These are phyloP conservation scores for Thecocarcelia acutangulata DNA, from an alignment of 2,888 invertebrate genomes.

Conservation along the genomic window DNA sequence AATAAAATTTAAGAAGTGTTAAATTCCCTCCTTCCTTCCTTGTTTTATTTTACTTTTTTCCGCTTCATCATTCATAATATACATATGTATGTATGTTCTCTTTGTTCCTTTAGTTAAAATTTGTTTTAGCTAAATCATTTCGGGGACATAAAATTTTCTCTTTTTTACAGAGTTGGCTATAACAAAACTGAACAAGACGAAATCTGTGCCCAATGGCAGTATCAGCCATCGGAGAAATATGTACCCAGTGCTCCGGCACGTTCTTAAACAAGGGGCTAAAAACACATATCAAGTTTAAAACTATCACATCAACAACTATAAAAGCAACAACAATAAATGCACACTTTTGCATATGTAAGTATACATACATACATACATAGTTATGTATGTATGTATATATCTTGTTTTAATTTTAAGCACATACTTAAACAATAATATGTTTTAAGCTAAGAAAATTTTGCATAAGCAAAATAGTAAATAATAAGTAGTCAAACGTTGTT, in stretches of 20 bases:
- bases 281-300: conserved; percentile 15
- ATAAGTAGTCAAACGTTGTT: background rate
- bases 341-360: background rate
- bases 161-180: conserved; percentile 83
- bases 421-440: too few species aligned
- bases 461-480: background rate
- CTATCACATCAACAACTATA: background rate
- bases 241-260: conserved; percentile 82
- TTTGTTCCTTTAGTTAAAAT: background rate
- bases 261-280: conserved; percentile 60
- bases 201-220: conserved; percentile 85
- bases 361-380: too few species aligned
- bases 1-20: too few species aligned
- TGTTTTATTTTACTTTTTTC: too few species aligned
- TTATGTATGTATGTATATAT: too few species aligned
- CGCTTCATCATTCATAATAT: too few species aligned
- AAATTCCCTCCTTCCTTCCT: too few species aligned
- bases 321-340: background rate
- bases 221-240: conserved; percentile 85
- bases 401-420: too few species aligned
- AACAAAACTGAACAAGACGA: conserved; percentile 83
- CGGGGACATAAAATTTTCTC: background rate
- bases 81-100: background rate
- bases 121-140: background rate
- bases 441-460: too few species aligned